Evolutionary conservation across 2,888 invertebrate genomes (phyloP), one percentile per base, ranked within the genome.

Genomic region (Leptogaster cylindrica): DNA sequence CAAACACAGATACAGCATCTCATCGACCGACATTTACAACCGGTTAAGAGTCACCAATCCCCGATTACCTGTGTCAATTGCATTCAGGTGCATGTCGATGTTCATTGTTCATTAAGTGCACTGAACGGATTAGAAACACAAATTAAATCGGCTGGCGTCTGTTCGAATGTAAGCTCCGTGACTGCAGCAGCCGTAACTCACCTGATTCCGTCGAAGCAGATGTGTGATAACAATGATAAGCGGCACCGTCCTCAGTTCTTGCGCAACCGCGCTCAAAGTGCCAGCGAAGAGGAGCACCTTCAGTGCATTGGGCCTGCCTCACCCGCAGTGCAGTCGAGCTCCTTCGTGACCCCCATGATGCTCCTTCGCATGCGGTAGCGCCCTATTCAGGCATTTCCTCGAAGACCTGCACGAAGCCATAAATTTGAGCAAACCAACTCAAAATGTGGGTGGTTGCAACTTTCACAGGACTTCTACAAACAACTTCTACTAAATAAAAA

Each of bases 171-270:
- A 27, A 10, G 18, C 31, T 61, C 64, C 64, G 64, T 64, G 64
- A 64, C 64, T 64, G 23, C 31, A 31, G 6, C 41, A 12, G 23
- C 48, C 48, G 33, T 64, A 64, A 64, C 48, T 64, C 48, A 64
- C 64, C 33, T 64, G 64, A 64, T 64, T 16, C 33, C 48, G 48
- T 64, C 64, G 12, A 14, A 7, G 27, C 12, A 61, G 23, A 31
- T 33, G 46, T 48, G 36, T 48, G 64, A 64, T 64, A 64, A 31
- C 31, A 27, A n/a, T 23, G 64, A 64, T 64, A 63, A 63, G 46
- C 44, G 8, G 18, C 31, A 28, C 63, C 27, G 41, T 48, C 46
- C 14, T 33, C 12, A 33, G 14, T 48, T 12, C 23, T 46, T 64
- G 48, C 23, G 46, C 27, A 64, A 64, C 23, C 48, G 64, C 2